Percentiles rank a stretch among this genome's conserved stretches.
These are phyloP conservation scores for Globodera rostochiensis DNA, from an alignment of 1,140 invertebrate species.

Conservation along the genomic window DNA sequence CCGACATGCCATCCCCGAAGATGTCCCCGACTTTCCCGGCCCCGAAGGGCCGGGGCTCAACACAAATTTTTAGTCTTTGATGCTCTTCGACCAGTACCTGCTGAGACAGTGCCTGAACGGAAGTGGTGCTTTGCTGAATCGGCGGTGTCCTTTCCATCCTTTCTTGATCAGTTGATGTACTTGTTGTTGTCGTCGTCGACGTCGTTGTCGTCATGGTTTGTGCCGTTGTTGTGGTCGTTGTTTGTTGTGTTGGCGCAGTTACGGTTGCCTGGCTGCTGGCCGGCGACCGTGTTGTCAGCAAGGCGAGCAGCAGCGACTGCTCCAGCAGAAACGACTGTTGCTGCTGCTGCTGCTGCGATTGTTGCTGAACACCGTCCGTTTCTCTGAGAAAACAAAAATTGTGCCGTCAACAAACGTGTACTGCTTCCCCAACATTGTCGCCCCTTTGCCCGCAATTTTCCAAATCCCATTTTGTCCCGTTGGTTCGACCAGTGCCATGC, in stretches of 20 bases:
- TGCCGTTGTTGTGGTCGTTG: neutral
- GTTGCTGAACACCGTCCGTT: neutral
- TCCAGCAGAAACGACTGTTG: neutral
- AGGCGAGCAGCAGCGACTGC: neutral
- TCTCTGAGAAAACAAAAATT: neutral
- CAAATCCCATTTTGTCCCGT: too few relatives aligned
- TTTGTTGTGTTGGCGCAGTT: neutral
- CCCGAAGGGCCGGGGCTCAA: too few relatives aligned
- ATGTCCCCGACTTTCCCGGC: too few relatives aligned
- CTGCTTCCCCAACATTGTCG: too few relatives aligned
- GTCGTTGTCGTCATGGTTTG: neutral
- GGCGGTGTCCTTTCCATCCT: slow-evolving; percentile 4
- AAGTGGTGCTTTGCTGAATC: slow-evolving; percentile 44
- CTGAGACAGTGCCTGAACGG: slow-evolving; percentile 60
- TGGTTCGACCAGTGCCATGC: too few relatives aligned
- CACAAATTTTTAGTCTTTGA: neutral
- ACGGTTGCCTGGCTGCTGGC: neutral
- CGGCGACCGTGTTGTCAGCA: neutral
- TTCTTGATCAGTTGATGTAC: neutral
- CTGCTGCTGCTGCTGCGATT: neutral
- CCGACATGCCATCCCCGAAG: too few relatives aligned
- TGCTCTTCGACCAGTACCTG: slow-evolving; percentile 43
- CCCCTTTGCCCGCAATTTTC: too few relatives aligned
- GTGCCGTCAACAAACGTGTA: too few relatives aligned
- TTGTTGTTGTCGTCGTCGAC: neutral